Evolutionary conservation across 2,888 invertebrate genomes (phyloP).

Genomic region (Aphodius granarius): DNA sequence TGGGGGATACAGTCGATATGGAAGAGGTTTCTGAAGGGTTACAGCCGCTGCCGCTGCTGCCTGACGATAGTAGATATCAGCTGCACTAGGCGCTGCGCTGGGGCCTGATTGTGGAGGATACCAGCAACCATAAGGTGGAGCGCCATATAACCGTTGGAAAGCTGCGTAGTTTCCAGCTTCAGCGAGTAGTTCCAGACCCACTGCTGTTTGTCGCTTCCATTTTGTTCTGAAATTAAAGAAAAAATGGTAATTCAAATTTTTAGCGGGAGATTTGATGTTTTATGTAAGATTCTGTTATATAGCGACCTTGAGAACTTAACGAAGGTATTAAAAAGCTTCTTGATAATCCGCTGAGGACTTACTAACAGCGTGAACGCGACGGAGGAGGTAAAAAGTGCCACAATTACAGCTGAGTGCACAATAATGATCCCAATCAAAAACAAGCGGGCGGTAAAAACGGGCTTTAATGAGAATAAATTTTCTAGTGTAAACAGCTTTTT

Average conservation of each 20-base stretch:
- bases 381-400: not conserved
- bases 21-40: conserved; percentile 85
- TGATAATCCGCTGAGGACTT: too few relatives aligned
- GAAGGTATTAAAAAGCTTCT: too few relatives aligned
- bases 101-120: conserved; percentile 61
- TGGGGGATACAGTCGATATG: conserved; percentile 65
- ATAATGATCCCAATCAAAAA: conserved; percentile 17
- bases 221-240: conserved; percentile 77
- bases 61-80: conserved; percentile 82
- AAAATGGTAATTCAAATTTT: too few relatives aligned
- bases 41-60: conserved; percentile 72
- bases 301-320: too few relatives aligned
- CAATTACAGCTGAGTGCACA: conserved; percentile 10
- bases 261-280: too few relatives aligned
- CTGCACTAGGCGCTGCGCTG: conserved; percentile 65
- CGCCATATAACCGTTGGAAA: conserved; percentile 92
- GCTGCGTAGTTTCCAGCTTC: conserved; percentile 98
- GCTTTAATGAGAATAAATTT: conserved; percentile 10
- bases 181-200: conserved; percentile 92
- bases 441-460: not conserved
- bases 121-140: conserved; percentile 70
- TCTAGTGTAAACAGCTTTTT: conserved; percentile 8
- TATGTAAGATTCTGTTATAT: too few relatives aligned
- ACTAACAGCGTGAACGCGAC: not conserved
- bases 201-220: conserved; percentile 99